Evolutionary conservation across 2,797 vertebrate genomes (phyloP).

Genomic region (Leuciscus waleckii): DNA sequence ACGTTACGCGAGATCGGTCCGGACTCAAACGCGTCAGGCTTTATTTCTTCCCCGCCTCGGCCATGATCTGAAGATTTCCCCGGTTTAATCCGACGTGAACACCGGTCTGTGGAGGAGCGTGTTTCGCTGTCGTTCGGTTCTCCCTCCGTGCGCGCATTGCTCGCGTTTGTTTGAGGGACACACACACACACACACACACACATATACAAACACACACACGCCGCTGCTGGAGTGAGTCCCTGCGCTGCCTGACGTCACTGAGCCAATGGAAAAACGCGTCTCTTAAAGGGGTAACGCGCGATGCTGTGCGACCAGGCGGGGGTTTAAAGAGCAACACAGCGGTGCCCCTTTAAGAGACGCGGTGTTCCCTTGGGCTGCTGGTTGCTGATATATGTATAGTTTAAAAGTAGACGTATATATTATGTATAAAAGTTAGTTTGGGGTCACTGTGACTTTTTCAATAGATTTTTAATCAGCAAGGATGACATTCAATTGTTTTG

Average conservation of each 20-base stretch:
- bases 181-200: slow-evolving; percentile 31
- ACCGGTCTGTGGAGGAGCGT: slow-evolving; percentile 62
- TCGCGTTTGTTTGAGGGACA: slow-evolving; percentile 64
- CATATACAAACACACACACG: slow-evolving; percentile 31
- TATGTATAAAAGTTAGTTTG: no score
- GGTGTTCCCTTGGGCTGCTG: no score
- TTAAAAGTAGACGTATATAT: no score
- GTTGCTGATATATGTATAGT: no score
- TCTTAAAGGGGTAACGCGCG: slow-evolving; percentile 84
- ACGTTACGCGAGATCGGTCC: slow-evolving; percentile 37
- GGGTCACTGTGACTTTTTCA: no score
- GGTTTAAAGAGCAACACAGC: not conserved
- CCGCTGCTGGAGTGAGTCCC: slow-evolving; percentile 69
- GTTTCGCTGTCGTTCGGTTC: slow-evolving; percentile 60
- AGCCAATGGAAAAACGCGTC: slow-evolving; percentile 74
- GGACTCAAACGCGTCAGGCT: slow-evolving; percentile 51
- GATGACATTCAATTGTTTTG: no score
- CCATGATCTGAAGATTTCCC: slow-evolving; percentile 74
- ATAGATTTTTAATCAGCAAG: no score
- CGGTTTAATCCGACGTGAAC: slow-evolving; percentile 73
- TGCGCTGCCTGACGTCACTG: slow-evolving; percentile 81
- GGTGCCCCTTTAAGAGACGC: slow-evolving; percentile 9
- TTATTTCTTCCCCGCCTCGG: slow-evolving; percentile 71
- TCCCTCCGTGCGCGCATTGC: slow-evolving; percentile 67
- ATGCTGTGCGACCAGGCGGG: not conserved